Percentiles rank a stretch among this genome's conserved stretches.
phyloP scores from a whole-genome alignment of 1,140 invertebrate genomes.

The Drosophila suzukii region DNA sequence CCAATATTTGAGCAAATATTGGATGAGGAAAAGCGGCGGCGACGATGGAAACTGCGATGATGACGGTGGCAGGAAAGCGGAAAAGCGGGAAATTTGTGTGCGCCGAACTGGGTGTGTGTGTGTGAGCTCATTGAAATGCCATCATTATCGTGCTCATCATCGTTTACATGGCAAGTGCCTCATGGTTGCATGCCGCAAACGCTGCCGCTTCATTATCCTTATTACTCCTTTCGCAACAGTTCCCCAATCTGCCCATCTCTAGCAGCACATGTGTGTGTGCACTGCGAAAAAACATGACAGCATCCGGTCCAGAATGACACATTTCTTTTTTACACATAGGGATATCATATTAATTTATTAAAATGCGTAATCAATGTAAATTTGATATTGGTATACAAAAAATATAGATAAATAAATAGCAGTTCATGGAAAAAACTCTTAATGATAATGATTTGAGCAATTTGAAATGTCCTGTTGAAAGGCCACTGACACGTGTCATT shows the following conservation, averaged over 20 bases:
- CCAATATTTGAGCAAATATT: constrained; percentile 75
- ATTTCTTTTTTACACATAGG: too few relatives aligned
- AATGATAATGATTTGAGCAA: neutral
- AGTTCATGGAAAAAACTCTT: neutral
- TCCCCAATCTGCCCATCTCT: constrained; percentile 21
- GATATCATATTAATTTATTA: neutral
- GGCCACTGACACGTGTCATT: constrained; percentile 2
- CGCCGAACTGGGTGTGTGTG: constrained; percentile 16
- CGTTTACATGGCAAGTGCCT: constrained; percentile 73
- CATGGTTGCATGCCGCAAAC: constrained; percentile 62
- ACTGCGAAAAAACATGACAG: constrained; percentile 9
- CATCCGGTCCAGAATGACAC: neutral
- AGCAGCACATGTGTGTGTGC: constrained; percentile 20
- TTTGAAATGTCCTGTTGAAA: neutral
- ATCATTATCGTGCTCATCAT: constrained; percentile 81
- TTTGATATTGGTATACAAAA: neutral
- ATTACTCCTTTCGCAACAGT: constrained; percentile 75
- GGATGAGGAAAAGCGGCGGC: constrained; percentile 8
- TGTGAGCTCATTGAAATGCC: constrained; percentile 69
- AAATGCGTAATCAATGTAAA: neutral
- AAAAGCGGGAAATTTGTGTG: constrained; percentile 1
- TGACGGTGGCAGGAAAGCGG: constrained; percentile 21
- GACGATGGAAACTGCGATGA: constrained; percentile 52
- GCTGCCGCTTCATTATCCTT: constrained; percentile 81
- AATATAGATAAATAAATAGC: neutral